Conservation (phyloP, 2,113 vertebrate species). For the Lepus americanus region DNA sequence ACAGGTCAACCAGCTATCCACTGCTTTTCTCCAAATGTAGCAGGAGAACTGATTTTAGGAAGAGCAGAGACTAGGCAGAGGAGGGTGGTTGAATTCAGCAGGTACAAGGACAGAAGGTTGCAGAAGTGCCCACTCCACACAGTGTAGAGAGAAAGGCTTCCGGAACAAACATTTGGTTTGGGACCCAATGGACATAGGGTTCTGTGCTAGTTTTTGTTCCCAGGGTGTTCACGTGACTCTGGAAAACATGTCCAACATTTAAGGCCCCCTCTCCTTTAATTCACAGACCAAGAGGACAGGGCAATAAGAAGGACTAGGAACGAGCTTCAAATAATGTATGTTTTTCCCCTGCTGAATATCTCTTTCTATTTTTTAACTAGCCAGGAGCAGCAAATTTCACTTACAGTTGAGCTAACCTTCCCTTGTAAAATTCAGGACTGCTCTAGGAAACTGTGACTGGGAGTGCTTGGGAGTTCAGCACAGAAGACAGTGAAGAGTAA, state of each 20-base stretch:
- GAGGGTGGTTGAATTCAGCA: too few relatives aligned
- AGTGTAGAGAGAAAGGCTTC: neutral
- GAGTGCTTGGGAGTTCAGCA: neutral
- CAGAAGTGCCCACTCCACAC: rapidly evolving
- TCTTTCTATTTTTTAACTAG: neutral
- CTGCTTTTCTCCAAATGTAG: neutral
- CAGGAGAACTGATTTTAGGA: neutral
- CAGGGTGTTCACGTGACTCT: neutral
- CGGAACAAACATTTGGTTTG: rapidly evolving
- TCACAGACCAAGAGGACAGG: neutral
- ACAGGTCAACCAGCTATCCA: neutral
- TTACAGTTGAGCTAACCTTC: neutral
- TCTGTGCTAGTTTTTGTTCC: neutral
- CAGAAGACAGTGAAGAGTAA: neutral
- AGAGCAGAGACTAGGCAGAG: neutral
- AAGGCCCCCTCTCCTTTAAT: neutral
- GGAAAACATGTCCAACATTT: neutral
- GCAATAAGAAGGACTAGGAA: neutral
- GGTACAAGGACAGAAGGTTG: rapidly evolving
- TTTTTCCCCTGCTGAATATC: neutral
- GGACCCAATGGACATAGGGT: neutral
- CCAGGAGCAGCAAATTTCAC: neutral
- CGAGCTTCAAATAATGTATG: neutral
- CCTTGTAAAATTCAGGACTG: neutral
- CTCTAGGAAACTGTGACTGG: neutral